Evolutionary conservation across 2,113 vertebrate species (phyloP).

Genomic region (Anarrhichthys ocellatus): DNA sequence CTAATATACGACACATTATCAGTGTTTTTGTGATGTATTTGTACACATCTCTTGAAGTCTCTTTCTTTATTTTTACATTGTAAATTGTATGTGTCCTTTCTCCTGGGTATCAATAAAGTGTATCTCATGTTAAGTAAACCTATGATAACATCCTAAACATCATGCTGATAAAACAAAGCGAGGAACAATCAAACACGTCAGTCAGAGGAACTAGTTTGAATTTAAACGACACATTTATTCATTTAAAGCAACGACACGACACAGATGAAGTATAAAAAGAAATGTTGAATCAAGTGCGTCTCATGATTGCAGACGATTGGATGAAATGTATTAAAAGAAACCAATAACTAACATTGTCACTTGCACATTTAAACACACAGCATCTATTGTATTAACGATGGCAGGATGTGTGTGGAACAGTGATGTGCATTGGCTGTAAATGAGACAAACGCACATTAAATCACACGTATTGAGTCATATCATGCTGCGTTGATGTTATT

Average conservation of each 20-base stretch:
- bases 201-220: neutral
- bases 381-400: neutral
- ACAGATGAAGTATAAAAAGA: conserved; percentile 44
- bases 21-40: neutral
- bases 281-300: conserved; percentile 12
- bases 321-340: neutral
- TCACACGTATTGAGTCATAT: neutral
- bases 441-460: neutral
- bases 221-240: conserved; percentile 42
- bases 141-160: neutral
- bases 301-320: neutral
- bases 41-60: neutral
- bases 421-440: neutral
- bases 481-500: conserved; percentile 4
- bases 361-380: conserved; percentile 22
- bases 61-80: neutral
- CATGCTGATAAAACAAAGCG: neutral
- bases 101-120: neutral
- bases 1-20: neutral
- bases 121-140: neutral
- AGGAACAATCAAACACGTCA: neutral
- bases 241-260: conserved; percentile 45
- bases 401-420: neutral
- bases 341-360: neutral
- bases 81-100: neutral